These are phyloP conservation scores for Tangara arthus DNA, from an alignment of 2,797 vertebrate genomes.

Conservation along the genomic window DNA sequence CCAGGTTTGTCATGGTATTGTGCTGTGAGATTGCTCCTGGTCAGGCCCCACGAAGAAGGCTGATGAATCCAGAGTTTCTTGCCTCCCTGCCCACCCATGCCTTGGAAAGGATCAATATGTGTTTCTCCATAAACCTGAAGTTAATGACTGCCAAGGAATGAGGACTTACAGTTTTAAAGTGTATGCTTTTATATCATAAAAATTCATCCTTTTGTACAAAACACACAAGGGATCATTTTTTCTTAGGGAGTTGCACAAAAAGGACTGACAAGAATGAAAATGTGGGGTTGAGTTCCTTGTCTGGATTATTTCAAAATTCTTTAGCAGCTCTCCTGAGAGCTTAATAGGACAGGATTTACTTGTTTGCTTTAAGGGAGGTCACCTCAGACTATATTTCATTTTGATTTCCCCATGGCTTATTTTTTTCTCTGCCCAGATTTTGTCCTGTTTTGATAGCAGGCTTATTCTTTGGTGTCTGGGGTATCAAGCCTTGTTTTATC, in stretches of 20 bases:
- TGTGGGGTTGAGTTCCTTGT: not conserved
- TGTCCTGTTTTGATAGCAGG: not conserved
- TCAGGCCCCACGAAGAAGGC: fast-evolving
- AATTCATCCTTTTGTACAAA: not conserved
- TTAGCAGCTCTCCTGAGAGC: constrained; percentile 3
- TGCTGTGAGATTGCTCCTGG: not conserved
- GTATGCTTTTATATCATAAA: not conserved
- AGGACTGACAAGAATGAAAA: not conserved
- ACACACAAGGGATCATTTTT: not conserved
- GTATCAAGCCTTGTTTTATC: not conserved
- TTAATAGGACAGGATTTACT: not conserved
- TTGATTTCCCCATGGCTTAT: not conserved
- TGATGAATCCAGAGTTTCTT: not conserved
- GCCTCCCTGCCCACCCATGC: not conserved
- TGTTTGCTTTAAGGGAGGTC: not conserved
- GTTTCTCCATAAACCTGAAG: not conserved
- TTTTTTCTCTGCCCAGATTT: not conserved
- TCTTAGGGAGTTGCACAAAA: not conserved
- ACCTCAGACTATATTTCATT: not conserved
- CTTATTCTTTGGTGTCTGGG: not conserved
- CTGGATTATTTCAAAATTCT: constrained; percentile 8
- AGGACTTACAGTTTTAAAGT: not conserved
- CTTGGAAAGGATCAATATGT: not conserved
- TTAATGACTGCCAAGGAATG: not conserved
- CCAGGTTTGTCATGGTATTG: not conserved